These are phyloP conservation scores for Latheticus oryzae DNA, from an alignment of 2,888 invertebrate species.

Conservation along the genomic window DNA sequence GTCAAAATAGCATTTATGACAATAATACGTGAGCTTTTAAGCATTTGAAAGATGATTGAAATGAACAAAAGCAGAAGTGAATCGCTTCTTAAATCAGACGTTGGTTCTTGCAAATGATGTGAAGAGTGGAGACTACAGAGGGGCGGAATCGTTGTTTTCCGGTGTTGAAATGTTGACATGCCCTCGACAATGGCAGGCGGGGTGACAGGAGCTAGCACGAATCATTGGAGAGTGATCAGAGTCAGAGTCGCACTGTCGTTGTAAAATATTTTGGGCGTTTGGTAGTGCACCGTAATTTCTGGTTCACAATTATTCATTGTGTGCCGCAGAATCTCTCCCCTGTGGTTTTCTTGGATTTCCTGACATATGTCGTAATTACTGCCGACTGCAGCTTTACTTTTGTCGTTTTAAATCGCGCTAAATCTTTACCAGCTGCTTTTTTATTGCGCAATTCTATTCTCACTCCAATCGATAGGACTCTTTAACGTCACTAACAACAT, in stretches of 20 bases:
- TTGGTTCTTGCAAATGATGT: slow-evolving; percentile 10
- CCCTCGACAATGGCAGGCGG: slow-evolving; percentile 49
- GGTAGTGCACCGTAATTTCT: slow-evolving; percentile 52
- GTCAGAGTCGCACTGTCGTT: slow-evolving; percentile 29
- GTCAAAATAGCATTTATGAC: too few relatives aligned
- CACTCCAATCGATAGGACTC: slow-evolving; percentile 29
- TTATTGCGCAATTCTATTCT: slow-evolving; percentile 37
- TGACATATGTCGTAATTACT: slow-evolving; percentile 63
- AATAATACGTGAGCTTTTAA: too few relatives aligned
- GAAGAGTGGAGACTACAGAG: slow-evolving; percentile 20
- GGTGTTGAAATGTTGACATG: slow-evolving; percentile 45
- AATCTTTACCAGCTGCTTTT: slow-evolving; percentile 58
- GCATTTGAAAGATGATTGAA: not conserved
- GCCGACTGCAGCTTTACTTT: slow-evolving; percentile 48
- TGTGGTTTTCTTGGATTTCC: slow-evolving; percentile 62
- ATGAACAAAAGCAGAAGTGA: slow-evolving; percentile 6
- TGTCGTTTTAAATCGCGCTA: slow-evolving; percentile 51
- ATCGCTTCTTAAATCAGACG: slow-evolving; percentile 18
- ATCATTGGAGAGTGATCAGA: slow-evolving; percentile 43
- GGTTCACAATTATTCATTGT: slow-evolving; percentile 60
- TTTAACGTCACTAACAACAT: slow-evolving; percentile 34
- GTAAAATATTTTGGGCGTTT: slow-evolving; percentile 38
- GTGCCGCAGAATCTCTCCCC: slow-evolving; percentile 61
- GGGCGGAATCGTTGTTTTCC: slow-evolving; percentile 44
- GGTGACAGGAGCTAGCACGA: slow-evolving; percentile 44